Base-by-base conservation (phyloP, 2,797 vertebrate species). In the Pangasius larnaudii region DNA sequence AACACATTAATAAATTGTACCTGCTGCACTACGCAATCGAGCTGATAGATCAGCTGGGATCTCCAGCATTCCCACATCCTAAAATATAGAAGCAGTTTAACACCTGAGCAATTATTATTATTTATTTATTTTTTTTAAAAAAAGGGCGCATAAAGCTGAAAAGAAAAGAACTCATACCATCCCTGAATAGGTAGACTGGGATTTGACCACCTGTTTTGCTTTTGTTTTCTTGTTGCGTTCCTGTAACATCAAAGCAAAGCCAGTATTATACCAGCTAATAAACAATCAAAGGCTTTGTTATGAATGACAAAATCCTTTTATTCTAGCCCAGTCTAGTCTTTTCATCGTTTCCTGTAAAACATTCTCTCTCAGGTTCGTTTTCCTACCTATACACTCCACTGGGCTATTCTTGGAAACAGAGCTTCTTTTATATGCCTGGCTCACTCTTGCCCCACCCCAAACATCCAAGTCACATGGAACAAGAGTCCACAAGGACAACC, bases 11-110 rank as follows among this genome's bases (percentile, higher is more conserved):
- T 16, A 9, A 10, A 72, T 89, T 95, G 94, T 59, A 99, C 99
- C 96, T 94, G 96, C 91, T 14, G 91, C 91, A 2, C 84, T 91
- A 81, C 85, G 95, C 87, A 99, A 96, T 91, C 98, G 95, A 88
- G 95, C 94, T 0, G 97, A 96, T 78, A 99, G 95, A 88, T 99
- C 98, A 42, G 96, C 98, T 0, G 98, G 99, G 91, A 99, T 98
- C 94, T 98, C 98, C 93, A 99, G 93, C 92, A 94, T 93, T 42
- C 96, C 96, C 93, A 97, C 96, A 24, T 99, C 98, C 99, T 99
- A 89, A 74, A 77, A 61, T 36, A 72, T 49, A 53, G n/a, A 86
- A 13, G 30, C 61, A 53, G 36, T 27, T 19, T 2, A 86, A 58
- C n/a, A 81, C 30, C 3, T 14, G 9, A 67, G 16, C 33, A 74